Conservation (phyloP, 2,113 vertebrate genomes). For the Myrmecobius fasciatus region DNA sequence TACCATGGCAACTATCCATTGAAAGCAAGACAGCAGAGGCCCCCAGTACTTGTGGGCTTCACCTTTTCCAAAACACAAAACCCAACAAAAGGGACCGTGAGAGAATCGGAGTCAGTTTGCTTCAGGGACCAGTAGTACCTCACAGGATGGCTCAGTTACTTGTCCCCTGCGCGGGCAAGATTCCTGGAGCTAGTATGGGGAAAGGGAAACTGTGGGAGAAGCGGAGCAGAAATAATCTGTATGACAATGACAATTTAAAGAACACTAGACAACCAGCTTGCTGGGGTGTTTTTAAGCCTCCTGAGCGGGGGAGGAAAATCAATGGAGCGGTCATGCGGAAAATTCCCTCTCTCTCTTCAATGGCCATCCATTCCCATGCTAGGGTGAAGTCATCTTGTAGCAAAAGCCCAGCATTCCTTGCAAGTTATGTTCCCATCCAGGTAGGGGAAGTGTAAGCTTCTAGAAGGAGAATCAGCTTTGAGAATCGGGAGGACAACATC, state of each 20-base stretch:
- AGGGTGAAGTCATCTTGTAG: background rate
- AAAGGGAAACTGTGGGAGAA: background rate
- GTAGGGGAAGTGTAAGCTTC: background rate
- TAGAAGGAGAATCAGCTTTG: background rate
- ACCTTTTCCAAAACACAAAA: slow-evolving; percentile 9
- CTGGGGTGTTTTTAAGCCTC: slow-evolving; percentile 38
- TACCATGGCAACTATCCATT: background rate
- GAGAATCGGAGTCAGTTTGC: background rate
- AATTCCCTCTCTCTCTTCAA: slow-evolving; percentile 51
- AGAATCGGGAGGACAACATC: background rate
- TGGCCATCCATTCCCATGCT: background rate
- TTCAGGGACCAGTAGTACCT: background rate
- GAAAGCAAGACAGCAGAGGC: background rate
- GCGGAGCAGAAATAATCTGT: slow-evolving; percentile 43
- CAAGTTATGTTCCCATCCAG: background rate
- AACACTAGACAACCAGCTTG: slow-evolving; percentile 35
- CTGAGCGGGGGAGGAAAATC: background rate
- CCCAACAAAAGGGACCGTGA: slow-evolving; percentile 24
- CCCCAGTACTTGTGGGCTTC: background rate
- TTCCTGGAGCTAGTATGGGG: background rate
- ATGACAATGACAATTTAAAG: slow-evolving; percentile 54
- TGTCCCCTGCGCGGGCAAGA: fast-evolving
- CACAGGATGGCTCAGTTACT: background rate
- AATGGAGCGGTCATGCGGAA: slow-evolving; percentile 47
- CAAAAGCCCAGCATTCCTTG: slow-evolving; percentile 8